phyloP scores from a whole-genome alignment of 2,888 invertebrate species.

The Catocala sponsa region DNA sequence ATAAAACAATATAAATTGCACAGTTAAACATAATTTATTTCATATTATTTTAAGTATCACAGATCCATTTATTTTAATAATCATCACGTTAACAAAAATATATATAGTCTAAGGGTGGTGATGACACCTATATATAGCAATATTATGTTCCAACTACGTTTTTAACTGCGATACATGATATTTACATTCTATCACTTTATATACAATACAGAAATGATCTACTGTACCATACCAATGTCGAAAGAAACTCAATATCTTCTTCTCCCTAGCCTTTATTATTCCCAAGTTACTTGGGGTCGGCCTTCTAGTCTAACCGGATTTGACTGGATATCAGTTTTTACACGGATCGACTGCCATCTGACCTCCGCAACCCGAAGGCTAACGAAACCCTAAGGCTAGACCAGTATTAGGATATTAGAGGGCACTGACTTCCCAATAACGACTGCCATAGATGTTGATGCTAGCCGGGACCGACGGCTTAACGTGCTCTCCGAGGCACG shows the following conservation, averaged over 20 bases:
- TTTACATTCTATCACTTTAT: conserved; percentile 79
- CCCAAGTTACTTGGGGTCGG: no score
- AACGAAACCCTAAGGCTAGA: no score
- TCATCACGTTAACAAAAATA: conserved; percentile 88
- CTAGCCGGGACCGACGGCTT: no score
- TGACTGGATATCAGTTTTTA: no score
- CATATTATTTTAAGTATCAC: conserved; percentile 87
- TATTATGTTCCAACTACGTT: conserved; percentile 64
- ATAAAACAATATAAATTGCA: conserved; percentile 64
- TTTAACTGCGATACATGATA: conserved; percentile 70
- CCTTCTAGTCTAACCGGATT: no score
- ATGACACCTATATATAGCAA: conserved; percentile 75
- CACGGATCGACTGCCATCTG: no score
- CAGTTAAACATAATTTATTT: conserved; percentile 88
- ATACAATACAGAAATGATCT: conserved; percentile 65
- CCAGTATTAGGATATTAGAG: no score
- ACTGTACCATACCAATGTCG: conserved; percentile 6
- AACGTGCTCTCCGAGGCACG: no score
- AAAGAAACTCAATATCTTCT: conserved; percentile 2
- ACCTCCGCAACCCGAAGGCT: no score
- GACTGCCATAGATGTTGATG: no score
- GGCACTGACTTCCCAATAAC: no score
- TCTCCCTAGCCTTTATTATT: no score
- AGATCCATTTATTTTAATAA: conserved; percentile 87
- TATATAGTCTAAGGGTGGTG: conserved; percentile 79